Base-by-base conservation (phyloP, 2,888 invertebrate genomes). In the Dolichomitus sp. region DNA sequence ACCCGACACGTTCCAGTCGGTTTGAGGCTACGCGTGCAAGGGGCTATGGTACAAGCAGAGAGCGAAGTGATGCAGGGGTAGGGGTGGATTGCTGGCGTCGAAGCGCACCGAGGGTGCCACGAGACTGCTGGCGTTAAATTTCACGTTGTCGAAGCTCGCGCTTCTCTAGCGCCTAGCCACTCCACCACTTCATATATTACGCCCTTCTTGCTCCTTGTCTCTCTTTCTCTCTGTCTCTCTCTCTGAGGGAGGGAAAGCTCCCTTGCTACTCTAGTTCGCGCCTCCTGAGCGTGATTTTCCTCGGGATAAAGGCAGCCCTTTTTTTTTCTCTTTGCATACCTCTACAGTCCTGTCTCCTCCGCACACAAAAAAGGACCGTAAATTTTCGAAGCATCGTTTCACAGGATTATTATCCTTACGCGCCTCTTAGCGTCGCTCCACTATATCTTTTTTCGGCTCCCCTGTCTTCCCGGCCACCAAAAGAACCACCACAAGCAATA, bases 1-100 rank as follows among this genome's bases (percentile, higher is more conserved):
- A 84, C 83, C 81, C 81, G 78, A 85, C 84, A 84, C 80, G 84
- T 84, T 84, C 84, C 88, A 84, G 85, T 86, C 86, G 86, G 87
- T 87, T 88, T 68, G 70, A 84, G 83, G 81, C 78, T 84, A 84
- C 82, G 81, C 74, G 77, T 68, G 54, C 73, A 68, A 81, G 79
- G 30, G 40, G 33, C 27, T 70, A 59, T 77, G 86, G 82, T 85
- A 82, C 85, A 84, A 86, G 81, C 81, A 79, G 70, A 72, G 81
- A 77, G 81, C 72, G 72, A 80, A 68, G 75, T 72, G 37, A 59
- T 45, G 37, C 40, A n/a, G 69, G 66, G 52, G 52, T 50, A 27
- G 27, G 78, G 82, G 75, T 79, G 78, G 80, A 79, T 77, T 77
- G 76, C 82, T 42, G 76, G 50, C 69, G 66, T 54, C 63, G 70